Conservation (phyloP, 2,888 invertebrate species). For the Melikaiella ostensackeni region DNA sequence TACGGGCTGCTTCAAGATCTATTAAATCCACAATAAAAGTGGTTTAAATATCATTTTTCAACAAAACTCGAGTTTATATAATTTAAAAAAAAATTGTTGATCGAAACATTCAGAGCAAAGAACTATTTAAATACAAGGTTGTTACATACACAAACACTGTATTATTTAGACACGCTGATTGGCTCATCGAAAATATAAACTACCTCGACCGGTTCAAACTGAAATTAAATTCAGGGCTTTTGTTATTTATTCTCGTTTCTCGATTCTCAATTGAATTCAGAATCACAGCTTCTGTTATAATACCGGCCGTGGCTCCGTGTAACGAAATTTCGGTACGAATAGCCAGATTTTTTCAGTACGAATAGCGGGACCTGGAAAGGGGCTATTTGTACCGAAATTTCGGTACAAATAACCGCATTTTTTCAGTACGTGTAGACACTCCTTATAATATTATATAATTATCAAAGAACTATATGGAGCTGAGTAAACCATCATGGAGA, state of each 20-base stretch:
- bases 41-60: not conserved
- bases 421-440: too few species aligned
- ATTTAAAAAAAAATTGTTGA: not conserved
- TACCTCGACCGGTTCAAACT: not conserved
- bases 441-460: too few species aligned
- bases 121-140: not conserved
- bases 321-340: too few species aligned
- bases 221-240: constrained; percentile 10
- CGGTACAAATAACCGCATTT: too few species aligned
- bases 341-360: too few species aligned
- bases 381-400: too few species aligned
- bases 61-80: not conserved
- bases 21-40: not conserved
- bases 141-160: not conserved
- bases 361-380: too few species aligned
- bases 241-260: constrained; percentile 7
- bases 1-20: not conserved
- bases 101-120: not conserved
- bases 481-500: too few species aligned
- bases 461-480: too few species aligned
- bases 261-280: too few species aligned
- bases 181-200: not conserved
- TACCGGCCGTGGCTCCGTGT: too few species aligned
- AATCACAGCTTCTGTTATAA: too few species aligned
- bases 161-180: not conserved